Evolutionary conservation across 2,113 vertebrate genomes (phyloP).

Genomic region (Entomyzon cyanotis): DNA sequence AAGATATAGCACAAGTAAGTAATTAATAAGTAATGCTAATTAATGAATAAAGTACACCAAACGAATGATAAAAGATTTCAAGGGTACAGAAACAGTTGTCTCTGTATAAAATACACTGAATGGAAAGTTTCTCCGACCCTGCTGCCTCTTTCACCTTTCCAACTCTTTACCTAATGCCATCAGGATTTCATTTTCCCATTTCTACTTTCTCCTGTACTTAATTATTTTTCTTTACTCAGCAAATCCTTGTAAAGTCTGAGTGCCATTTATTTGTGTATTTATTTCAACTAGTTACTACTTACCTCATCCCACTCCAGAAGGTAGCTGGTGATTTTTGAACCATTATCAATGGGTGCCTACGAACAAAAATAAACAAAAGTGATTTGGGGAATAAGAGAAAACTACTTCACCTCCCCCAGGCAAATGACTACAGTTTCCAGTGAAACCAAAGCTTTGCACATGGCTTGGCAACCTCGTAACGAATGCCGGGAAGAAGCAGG

Average conservation of each 20-base stretch:
- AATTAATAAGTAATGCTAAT: neutral
- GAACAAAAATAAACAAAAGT: slow-evolving; percentile 42
- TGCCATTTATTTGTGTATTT: slow-evolving; percentile 1
- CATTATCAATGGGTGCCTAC: slow-evolving; percentile 92
- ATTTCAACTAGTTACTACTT: slow-evolving; percentile 35
- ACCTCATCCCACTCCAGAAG: slow-evolving; percentile 98
- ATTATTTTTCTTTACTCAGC: neutral
- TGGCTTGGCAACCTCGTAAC: neutral
- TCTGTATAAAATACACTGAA: neutral
- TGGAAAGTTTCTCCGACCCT: neutral
- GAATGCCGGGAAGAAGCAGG: neutral
- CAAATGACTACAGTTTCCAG: neutral
- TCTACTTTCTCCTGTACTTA: neutral
- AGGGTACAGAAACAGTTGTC: neutral
- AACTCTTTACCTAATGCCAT: slow-evolving; percentile 3
- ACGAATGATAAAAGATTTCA: neutral
- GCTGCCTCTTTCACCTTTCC: neutral
- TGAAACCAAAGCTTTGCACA: slow-evolving; percentile 15
- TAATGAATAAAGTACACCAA: neutral
- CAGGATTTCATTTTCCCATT: slow-evolving; percentile 22
- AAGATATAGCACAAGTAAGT: neutral
- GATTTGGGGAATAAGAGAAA: neutral
- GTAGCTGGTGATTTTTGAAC: slow-evolving; percentile 98
- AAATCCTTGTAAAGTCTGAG: neutral
- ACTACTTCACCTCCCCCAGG: neutral